Conservation (phyloP, 2,797 vertebrate species). For the Kryptopterus vitreolus region DNA sequence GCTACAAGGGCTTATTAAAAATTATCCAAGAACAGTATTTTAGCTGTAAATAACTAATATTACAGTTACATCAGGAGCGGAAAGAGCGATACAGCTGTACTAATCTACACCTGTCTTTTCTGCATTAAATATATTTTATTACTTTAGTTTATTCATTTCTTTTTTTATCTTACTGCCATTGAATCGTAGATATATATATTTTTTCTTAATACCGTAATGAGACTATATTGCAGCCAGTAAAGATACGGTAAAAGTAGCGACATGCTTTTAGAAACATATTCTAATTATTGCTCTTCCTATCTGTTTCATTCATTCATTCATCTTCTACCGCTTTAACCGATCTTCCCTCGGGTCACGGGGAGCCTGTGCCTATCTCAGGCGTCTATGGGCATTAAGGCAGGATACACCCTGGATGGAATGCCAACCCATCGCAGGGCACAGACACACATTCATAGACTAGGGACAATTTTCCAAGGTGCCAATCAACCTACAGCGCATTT, state of each 20-base stretch:
- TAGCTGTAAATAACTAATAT: neutral
- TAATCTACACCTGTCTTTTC: neutral
- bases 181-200: too few species aligned
- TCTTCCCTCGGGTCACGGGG: too few species aligned
- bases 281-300: neutral
- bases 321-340: too few species aligned
- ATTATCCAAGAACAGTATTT: neutral
- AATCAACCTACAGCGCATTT: too few species aligned
- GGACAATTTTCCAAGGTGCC: too few species aligned
- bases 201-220: neutral
- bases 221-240: neutral
- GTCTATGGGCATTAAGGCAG: too few species aligned
- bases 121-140: neutral
- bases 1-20: neutral
- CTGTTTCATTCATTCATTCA: too few species aligned
- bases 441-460: too few species aligned
- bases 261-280: neutral
- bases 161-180: too few species aligned
- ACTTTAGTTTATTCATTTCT: neutral
- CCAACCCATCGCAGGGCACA: too few species aligned
- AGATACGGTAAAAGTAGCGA: neutral
- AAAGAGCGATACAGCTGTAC: neutral
- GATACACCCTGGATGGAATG: too few species aligned
- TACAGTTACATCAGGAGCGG: neutral
- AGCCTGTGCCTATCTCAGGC: too few species aligned